phyloP scores from a whole-genome alignment of 2,113 vertebrate species.

The Narcine bancroftii region DNA sequence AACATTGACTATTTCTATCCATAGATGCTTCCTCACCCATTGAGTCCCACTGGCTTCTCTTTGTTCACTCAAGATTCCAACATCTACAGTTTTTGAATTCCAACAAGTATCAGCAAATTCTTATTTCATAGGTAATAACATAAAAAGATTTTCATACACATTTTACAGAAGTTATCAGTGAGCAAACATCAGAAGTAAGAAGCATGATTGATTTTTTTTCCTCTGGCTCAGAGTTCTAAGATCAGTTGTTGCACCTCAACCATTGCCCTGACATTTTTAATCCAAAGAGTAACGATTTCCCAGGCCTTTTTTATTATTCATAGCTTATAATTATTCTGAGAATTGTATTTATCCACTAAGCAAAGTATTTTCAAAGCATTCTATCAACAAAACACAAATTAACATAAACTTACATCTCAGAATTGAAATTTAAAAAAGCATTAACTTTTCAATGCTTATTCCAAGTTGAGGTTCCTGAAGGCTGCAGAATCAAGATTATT shows the following conservation, averaged over 20 bases:
- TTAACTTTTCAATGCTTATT: background rate
- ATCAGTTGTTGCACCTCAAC: background rate
- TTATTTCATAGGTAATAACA: background rate
- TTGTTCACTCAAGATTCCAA: no score
- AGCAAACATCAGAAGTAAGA: background rate
- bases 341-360: background rate
- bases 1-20: no score
- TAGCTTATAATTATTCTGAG: background rate
- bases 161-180: background rate
- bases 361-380: background rate
- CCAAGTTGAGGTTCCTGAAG: background rate
- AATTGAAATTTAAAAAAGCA: background rate
- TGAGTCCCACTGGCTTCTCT: no score
- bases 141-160: background rate
- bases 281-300: background rate
- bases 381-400: background rate
- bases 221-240: background rate
- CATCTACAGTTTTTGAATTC: no score
- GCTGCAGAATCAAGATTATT: background rate
- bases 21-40: no score
- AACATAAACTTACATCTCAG: background rate
- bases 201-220: background rate
- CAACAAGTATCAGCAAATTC: background rate
- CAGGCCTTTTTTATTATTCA: background rate
- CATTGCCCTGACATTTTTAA: background rate